Percentiles rank a stretch among this genome's conserved stretches.
Evolutionary conservation across 2,888 invertebrate genomes (phyloP).

Genomic region (Megaustenia siamemsis): DNA sequence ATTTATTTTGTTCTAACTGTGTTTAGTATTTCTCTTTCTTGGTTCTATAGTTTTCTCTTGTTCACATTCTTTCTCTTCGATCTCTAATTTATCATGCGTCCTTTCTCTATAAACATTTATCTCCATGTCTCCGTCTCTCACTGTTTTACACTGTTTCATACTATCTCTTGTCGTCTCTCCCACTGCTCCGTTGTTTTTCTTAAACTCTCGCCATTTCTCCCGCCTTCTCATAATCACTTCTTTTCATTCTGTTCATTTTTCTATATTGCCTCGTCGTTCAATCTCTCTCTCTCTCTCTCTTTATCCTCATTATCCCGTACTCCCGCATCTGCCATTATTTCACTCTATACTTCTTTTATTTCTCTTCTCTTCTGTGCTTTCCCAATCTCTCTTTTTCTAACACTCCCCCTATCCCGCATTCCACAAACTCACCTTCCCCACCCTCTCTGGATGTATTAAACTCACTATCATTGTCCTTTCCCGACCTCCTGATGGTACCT

Average conservation of each 20-base stretch:
- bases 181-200: neutral
- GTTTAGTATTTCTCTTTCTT: neutral
- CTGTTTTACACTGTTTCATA: neutral
- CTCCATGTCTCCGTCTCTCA: neutral
- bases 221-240: neutral
- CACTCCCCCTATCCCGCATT: too few species aligned
- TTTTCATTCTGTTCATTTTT: neutral
- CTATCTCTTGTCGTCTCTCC: neutral
- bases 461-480: too few species aligned
- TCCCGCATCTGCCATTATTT: neutral
- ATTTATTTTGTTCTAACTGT: neutral
- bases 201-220: neutral
- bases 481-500: too few species aligned
- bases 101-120: neutral
- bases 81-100: neutral
- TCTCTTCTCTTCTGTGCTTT: neutral
- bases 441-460: too few species aligned
- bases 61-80: neutral
- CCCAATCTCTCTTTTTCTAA: neutral
- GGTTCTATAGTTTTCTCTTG: neutral
- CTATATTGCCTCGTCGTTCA: neutral
- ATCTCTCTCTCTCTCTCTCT: neutral
- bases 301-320: neutral
- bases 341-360: neutral
- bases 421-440: too few species aligned